Percentiles rank a stretch among this genome's conserved stretches.
These are phyloP conservation scores for Phacellophora camtschatica DNA, from an alignment of 30 jellyfish, hydroid and myxozoan species.

Conservation along the genomic window DNA sequence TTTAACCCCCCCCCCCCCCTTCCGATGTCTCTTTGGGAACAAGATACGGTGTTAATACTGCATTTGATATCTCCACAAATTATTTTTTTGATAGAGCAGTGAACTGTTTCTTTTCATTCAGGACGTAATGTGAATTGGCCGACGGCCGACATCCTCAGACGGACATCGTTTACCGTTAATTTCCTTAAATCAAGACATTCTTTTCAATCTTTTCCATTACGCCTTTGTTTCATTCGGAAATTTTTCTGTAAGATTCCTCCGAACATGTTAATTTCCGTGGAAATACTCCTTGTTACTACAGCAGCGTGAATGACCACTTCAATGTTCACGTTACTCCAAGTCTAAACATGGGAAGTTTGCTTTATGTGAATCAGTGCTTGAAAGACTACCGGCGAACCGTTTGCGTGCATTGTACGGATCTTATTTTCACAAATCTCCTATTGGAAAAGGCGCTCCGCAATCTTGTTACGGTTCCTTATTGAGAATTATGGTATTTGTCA, in stretches of 20 bases:
- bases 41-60: too few species aligned
- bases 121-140: too few species aligned
- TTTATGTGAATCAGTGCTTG: slow-evolving; percentile 1
- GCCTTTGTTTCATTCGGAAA: neutral
- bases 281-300: neutral
- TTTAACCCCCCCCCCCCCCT: too few species aligned
- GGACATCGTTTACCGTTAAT: too few species aligned
- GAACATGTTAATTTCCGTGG: slow-evolving; percentile 13
- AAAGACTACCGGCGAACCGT: slow-evolving; percentile 62
- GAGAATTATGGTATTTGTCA: slow-evolving; percentile 56
- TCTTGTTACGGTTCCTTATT: slow-evolving; percentile 73
- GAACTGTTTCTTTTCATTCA: too few species aligned
- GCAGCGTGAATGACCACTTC: neutral
- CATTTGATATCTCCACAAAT: too few species aligned
- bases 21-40: too few species aligned
- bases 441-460: slow-evolving; percentile 73
- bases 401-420: slow-evolving; percentile 31
- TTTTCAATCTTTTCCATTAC: too few species aligned
- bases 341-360: slow-evolving; percentile 17
- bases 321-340: slow-evolving; percentile 15
- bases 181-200: too few species aligned
- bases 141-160: too few species aligned
- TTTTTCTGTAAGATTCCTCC: neutral
- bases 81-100: too few species aligned
- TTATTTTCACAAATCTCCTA: slow-evolving; percentile 51